These are phyloP conservation scores for Thysanoteuthis rhombus DNA, from an alignment of 2,888 invertebrate genomes.

Conservation along the genomic window DNA sequence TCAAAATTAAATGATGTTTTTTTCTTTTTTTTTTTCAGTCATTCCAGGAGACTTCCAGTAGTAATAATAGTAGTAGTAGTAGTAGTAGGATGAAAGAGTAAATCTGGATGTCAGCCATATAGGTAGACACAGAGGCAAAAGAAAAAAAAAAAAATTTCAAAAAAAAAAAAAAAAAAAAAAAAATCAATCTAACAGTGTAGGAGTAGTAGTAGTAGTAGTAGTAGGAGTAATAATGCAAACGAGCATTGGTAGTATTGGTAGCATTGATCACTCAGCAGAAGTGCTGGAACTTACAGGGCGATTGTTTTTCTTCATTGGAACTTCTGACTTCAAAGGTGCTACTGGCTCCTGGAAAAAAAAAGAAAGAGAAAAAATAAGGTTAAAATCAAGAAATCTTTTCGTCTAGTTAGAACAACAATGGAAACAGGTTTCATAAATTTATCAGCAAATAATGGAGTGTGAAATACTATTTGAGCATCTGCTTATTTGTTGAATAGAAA, in stretches of 20 bases:
- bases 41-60: background rate
- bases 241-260: background rate
- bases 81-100: background rate
- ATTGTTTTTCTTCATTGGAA: slow-evolving; percentile 28
- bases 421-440: too few relatives aligned
- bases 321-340: slow-evolving; percentile 28
- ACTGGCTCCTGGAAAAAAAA: slow-evolving; percentile 14
- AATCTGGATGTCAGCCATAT: background rate
- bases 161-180: background rate
- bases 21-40: background rate
- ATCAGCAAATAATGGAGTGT: too few relatives aligned
- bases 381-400: background rate
- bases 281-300: slow-evolving; percentile 17
- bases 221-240: background rate
- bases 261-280: background rate
- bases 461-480: too few relatives aligned
- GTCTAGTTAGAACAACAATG: too few relatives aligned
- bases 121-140: background rate
- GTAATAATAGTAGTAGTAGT: background rate
- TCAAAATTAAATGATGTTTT: background rate
- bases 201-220: background rate
- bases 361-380: background rate
- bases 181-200: background rate
- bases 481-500: too few relatives aligned
- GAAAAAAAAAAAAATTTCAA: too few relatives aligned